Conservation (phyloP, 2,113 vertebrate genomes). For the Charina bottae region DNA sequence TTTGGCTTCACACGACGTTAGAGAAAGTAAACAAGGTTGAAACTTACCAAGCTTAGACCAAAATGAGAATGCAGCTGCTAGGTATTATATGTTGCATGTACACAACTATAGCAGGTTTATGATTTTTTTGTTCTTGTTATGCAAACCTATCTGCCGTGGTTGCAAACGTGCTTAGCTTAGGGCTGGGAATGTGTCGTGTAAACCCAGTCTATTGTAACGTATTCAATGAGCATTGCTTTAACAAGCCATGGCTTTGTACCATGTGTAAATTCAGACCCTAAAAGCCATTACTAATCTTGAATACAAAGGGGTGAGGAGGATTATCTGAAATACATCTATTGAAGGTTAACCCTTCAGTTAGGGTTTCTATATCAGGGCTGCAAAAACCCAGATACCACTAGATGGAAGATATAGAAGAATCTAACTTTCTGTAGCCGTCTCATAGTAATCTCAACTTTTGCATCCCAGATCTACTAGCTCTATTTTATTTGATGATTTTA, state of each 20-base stretch:
- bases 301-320: background rate
- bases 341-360: background rate
- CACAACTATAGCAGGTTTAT: background rate
- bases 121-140: background rate
- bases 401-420: no score
- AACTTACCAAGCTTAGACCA: background rate
- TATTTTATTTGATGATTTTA: no score
- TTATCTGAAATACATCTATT: background rate
- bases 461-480: no score
- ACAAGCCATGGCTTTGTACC: background rate
- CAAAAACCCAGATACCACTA: background rate
- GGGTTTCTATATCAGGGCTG: background rate
- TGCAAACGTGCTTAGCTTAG: background rate
- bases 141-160: background rate
- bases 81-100: background rate
- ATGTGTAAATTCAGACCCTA: background rate
- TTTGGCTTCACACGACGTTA: background rate
- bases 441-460: no score
- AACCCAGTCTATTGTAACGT: background rate
- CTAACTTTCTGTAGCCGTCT: no score
- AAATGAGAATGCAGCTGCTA: background rate
- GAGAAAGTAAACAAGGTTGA: background rate
- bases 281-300: background rate
- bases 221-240: background rate
- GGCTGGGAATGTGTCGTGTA: background rate